Evolutionary conservation across 2,888 invertebrate species (phyloP), one percentile per base, ranked within the genome.

Genomic region (Carcina quercana): DNA sequence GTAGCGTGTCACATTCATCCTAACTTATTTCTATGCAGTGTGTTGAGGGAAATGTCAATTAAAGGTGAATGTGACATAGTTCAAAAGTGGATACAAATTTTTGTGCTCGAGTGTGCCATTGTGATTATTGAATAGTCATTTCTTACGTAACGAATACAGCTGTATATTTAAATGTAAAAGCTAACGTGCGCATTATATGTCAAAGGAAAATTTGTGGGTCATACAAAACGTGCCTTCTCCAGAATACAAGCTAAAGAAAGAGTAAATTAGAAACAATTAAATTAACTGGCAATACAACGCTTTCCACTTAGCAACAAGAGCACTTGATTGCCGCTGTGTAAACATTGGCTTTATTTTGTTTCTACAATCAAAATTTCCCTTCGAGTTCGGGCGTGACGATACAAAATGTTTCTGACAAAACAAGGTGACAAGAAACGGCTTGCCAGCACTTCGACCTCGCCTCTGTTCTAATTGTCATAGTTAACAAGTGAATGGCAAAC

Each of bases 401-500:
- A 14, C 21, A 26, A 25, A 14, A 26, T 24, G 15, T 25, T 25
- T 25, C n/a, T 15, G 8, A n/a, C n/a, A n/a, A n/a, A 25, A 25
- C 19, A 32, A 22, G 27, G 25, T 33, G 25, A 15, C 26, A 28
- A 25, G 34, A 34, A 40, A 35, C 24, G 32, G 46, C 47, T 48
- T 43, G 42, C 38, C 43, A 35, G 38, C 49, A 52, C 43, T 37
- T 34, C 45, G 61, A 56, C 73, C 72, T 72, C 70, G 69, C 34
- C 31, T 43, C 19, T 50, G 47, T 56, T 58, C 53, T 59, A 59
- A 58, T 59, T 59, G 59, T 61, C 55, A 53, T 46, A 53, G 41
- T 14, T 46, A 57, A 51, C 50, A 52, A 55, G 64, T 61, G 66
- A 72, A 64, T 46, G 66, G 61, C 49, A 54, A 50, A 60, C 53